phyloP scores from a whole-genome alignment of 2,888 invertebrate genomes.

The Cantharis rufa region DNA sequence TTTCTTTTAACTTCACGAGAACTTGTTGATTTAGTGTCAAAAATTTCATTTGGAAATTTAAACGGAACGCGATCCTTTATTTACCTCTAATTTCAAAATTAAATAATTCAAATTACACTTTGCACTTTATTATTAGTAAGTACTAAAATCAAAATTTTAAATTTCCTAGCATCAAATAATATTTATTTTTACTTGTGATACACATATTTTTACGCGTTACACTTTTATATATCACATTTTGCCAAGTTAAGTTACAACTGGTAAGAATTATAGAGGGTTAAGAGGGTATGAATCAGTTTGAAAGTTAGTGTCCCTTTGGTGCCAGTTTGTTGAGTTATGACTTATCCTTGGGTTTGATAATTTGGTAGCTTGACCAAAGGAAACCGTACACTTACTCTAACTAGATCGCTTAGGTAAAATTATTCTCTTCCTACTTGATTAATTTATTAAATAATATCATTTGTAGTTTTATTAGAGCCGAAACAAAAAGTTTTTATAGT shows the following conservation, averaged over 20 bases:
- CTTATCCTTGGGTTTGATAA: constrained; percentile 30
- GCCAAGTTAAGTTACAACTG: constrained; percentile 28
- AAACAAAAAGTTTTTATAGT: not conserved
- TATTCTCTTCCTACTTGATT: not conserved
- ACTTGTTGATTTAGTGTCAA: not conserved
- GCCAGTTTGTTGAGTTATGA: constrained; percentile 32
- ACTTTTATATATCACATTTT: constrained; percentile 33
- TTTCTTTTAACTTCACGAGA: not conserved
- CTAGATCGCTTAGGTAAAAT: constrained; percentile 9
- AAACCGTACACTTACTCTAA: constrained; percentile 8
- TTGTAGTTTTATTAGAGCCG: not conserved
- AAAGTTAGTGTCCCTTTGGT: constrained; percentile 35
- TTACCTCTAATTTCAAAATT: not conserved
- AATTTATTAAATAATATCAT: not conserved
- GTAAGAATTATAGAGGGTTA: constrained; percentile 28
- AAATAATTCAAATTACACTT: too few relatives aligned
- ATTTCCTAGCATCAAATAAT: not conserved
- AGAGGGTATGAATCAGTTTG: constrained; percentile 32
- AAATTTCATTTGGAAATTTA: not conserved
- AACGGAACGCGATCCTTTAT: not conserved
- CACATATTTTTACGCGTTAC: not conserved
- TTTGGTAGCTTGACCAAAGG: constrained; percentile 24
- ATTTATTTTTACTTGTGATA: not conserved
- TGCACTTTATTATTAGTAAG: too few relatives aligned
- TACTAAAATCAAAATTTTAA: not conserved